Evolutionary conservation across 1,140 invertebrate species (phyloP), one percentile per base, ranked within the genome.

Genomic region (Pachypeltis micranthus): DNA sequence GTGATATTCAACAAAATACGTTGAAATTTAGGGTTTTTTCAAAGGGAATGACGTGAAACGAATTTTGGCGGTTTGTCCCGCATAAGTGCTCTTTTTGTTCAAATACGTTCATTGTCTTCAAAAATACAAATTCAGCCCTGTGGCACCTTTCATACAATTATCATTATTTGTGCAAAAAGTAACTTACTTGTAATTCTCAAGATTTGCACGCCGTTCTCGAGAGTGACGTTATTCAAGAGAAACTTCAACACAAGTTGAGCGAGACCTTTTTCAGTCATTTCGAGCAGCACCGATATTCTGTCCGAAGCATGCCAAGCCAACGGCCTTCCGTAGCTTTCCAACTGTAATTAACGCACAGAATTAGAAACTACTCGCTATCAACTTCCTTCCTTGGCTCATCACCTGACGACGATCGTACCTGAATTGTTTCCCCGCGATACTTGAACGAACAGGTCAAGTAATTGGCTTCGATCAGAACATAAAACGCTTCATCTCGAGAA

Each of bases 101-200:
- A n/a, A n/a, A n/a, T n/a, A n/a, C n/a, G n/a, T n/a, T n/a, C n/a
- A n/a, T n/a, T n/a, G n/a, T n/a, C n/a, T n/a, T n/a, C n/a, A n/a
- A n/a, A n/a, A n/a, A n/a, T n/a, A n/a, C n/a, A n/a, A n/a, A n/a
- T n/a, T n/a, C n/a, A n/a, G n/a, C n/a, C n/a, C n/a, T n/a, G n/a
- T n/a, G n/a, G n/a, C n/a, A n/a, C n/a, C n/a, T n/a, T n/a, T n/a
- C n/a, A n/a, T n/a, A n/a, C n/a, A n/a, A n/a, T n/a, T n/a, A n/a
- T n/a, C n/a, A n/a, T n/a, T n/a, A n/a, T n/a, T n/a, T n/a, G n/a
- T n/a, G n/a, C n/a, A n/a, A n/a, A n/a, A n/a, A n/a, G 59, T 63
- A 51, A 78, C 79, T 79, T 78, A 86, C 84, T 82, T 77, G 84
- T 79, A 69, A 86, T 78, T 69, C 81, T 78, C 29, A 81, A 73